These are phyloP conservation scores for Sebastes trivittatus DNA, from an alignment of 2,797 vertebrate species.

Conservation along the genomic window DNA sequence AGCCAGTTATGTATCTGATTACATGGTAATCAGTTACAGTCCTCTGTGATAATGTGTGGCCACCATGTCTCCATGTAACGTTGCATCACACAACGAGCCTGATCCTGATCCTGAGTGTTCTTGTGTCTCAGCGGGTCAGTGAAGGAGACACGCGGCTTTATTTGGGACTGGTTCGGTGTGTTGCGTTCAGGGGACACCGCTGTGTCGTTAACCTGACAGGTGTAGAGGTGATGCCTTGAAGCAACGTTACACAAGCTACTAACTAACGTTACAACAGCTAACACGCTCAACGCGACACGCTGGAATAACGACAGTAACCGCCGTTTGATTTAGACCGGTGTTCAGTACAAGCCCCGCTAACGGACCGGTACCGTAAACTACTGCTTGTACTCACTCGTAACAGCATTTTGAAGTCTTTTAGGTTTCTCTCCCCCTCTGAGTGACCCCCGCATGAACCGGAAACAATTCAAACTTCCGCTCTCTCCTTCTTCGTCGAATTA, in stretches of 20 bases:
- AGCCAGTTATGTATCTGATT: not conserved
- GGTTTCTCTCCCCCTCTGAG: not conserved
- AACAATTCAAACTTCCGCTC: not conserved
- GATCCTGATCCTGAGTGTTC: too few species aligned
- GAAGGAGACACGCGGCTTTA: too few species aligned
- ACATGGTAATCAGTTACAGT: too few species aligned
- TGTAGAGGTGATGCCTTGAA: not conserved
- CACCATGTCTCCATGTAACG: not conserved
- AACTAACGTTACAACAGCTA: not conserved
- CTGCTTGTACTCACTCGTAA: not conserved
- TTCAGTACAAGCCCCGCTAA: too few species aligned
- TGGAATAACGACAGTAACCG: not conserved
- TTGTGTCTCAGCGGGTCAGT: too few species aligned
- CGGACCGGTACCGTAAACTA: not conserved
- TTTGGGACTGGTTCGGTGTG: too few species aligned
- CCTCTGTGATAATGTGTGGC: not conserved
- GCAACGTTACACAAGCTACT: not conserved
- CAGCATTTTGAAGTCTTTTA: not conserved
- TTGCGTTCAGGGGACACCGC: too few species aligned
- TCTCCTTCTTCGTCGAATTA: not conserved
- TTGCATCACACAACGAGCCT: too few species aligned
- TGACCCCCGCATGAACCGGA: not conserved
- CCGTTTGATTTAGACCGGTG: too few species aligned
- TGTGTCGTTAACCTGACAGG: not conserved
- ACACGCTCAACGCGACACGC: not conserved